Percentiles rank a stretch among this genome's conserved stretches.
Evolutionary conservation across 2,888 invertebrate species (phyloP).

Genomic region (Drosophila heteroneura): DNA sequence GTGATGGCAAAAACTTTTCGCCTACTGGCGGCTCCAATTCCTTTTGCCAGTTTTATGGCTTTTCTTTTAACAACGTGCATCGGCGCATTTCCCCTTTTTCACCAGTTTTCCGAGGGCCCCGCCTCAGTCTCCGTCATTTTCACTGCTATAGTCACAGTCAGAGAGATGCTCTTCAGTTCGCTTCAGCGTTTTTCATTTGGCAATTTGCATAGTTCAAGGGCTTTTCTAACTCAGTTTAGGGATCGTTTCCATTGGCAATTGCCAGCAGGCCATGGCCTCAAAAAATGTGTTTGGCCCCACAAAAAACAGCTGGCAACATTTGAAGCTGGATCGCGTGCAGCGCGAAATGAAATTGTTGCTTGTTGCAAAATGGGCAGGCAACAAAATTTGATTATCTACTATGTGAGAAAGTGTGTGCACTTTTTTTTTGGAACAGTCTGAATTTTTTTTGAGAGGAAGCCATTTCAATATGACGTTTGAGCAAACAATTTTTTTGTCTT

Average conservation of each 20-base stretch:
- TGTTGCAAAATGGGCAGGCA: conserved; percentile 45
- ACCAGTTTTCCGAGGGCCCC: not conserved
- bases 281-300: not conserved
- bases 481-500: not conserved
- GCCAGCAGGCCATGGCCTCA: conserved; percentile 35
- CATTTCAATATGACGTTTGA: conserved; percentile 3
- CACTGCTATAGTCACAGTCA: conserved; percentile 3
- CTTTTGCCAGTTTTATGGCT: conserved; percentile 10
- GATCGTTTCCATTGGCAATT: conserved; percentile 45
- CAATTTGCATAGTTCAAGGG: conserved; percentile 77
- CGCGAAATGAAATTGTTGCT: conserved; percentile 68
- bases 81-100: conserved; percentile 26
- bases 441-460: not conserved
- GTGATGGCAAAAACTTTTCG: conserved; percentile 17
- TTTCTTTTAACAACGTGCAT: conserved; percentile 45
- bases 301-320: conserved; percentile 53
- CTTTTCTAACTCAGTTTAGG: conserved; percentile 61
- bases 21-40: conserved; percentile 12
- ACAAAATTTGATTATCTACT: conserved; percentile 61
- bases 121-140: not conserved
- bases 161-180: conserved; percentile 38
- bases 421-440: not conserved
- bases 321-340: conserved; percentile 30
- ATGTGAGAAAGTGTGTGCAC: conserved; percentile 3
- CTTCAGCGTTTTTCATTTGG: conserved; percentile 61